Evolutionary conservation across 2,888 invertebrate genomes (phyloP).

Genomic region (Empis livida): DNA sequence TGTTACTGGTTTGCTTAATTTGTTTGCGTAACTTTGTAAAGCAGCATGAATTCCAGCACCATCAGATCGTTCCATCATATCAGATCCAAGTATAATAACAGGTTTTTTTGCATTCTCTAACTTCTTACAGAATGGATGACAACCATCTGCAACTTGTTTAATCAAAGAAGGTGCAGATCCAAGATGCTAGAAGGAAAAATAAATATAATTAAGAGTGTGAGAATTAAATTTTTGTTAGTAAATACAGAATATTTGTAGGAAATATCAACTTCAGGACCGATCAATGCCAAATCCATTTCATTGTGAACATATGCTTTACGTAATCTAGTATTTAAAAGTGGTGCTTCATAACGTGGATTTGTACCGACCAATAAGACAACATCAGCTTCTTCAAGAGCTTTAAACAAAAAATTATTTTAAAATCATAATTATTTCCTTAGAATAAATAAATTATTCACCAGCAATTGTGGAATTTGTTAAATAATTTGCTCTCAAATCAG

Average conservation of each 20-base stretch:
- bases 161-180: conserved; percentile 68
- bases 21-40: conserved; percentile 57
- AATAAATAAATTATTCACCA: conserved; percentile 34
- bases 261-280: conserved; percentile 86
- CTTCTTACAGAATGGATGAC: conserved; percentile 52
- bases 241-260: conserved; percentile 76
- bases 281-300: conserved; percentile 71
- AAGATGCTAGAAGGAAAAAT: conserved; percentile 48
- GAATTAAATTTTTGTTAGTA: no score
- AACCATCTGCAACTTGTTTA: conserved; percentile 43
- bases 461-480: conserved; percentile 82
- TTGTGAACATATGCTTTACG: conserved; percentile 93
- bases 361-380: conserved; percentile 86
- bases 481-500: conserved; percentile 83
- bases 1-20: conserved; percentile 41
- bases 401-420: neutral
- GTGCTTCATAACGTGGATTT: conserved; percentile 95
- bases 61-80: conserved; percentile 63
- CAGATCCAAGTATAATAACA: conserved; percentile 84
- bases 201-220: conserved; percentile 1
- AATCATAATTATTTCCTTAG: no score
- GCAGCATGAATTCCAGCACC: conserved; percentile 64
- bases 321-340: conserved; percentile 87
- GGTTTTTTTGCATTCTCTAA: conserved; percentile 73
- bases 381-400: conserved; percentile 86